Percentiles rank a stretch among this genome's conserved stretches.
Evolutionary conservation across 2,113 vertebrate species (phyloP).

Genomic region (Limanda limanda): DNA sequence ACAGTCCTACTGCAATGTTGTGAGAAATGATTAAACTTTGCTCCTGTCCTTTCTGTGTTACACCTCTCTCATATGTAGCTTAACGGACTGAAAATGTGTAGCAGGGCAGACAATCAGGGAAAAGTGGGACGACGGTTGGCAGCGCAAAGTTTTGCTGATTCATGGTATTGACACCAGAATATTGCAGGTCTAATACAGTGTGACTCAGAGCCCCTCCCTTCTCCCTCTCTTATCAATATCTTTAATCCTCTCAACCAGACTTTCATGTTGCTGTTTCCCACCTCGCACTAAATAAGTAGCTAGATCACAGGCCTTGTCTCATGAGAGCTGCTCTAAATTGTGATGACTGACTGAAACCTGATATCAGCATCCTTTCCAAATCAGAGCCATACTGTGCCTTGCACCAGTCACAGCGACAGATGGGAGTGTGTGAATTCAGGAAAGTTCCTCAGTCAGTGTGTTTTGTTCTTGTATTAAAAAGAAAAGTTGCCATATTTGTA

Average conservation of each 20-base stretch:
- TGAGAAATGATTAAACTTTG: background rate
- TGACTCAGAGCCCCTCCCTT: background rate
- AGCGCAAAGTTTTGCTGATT: constrained; percentile 41
- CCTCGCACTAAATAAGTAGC: constrained; percentile 43
- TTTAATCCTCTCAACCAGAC: constrained; percentile 43
- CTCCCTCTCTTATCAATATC: constrained; percentile 10
- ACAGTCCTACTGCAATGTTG: background rate
- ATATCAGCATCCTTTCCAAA: constrained; percentile 19
- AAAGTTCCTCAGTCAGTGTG: background rate
- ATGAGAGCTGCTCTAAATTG: constrained; percentile 48
- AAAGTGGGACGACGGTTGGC: background rate
- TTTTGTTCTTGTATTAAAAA: constrained; percentile 6
- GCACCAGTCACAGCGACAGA: constrained; percentile 14
- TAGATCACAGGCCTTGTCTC: constrained; percentile 48
- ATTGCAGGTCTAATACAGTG: background rate
- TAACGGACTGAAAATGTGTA: background rate
- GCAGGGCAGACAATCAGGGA: background rate
- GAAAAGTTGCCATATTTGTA: background rate
- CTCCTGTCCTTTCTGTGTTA: background rate
- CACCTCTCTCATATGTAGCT: background rate
- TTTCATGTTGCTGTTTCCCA: constrained; percentile 41
- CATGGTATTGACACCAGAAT: constrained; percentile 25
- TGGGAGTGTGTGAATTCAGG: constrained; percentile 6
- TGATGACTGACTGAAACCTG: constrained; percentile 47
- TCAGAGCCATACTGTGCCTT: background rate